A percentile compares a stretch with the other conserved stretches of the same genome.
Conservation (phyloP, 2,888 invertebrate genomes). For the Nomada flava region DNA sequence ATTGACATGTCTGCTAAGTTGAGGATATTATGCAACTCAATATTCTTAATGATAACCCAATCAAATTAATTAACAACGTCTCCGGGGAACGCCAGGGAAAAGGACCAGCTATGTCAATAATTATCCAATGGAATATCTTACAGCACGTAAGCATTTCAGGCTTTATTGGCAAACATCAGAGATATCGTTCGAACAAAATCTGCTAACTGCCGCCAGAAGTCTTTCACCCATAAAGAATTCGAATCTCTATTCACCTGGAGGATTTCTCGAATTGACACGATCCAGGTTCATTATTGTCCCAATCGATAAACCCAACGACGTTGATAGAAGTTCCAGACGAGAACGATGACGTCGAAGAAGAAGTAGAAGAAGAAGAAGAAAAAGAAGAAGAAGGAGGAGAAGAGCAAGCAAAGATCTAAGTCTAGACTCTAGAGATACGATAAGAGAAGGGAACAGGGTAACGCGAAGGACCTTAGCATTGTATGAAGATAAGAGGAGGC, state of each 20-base stretch:
- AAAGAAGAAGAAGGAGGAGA: background rate
- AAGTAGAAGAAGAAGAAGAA: conserved; percentile 7
- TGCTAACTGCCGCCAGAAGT: background rate
- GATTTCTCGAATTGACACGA: conserved; percentile 10
- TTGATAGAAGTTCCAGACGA: conserved; percentile 25
- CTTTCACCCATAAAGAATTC: background rate
- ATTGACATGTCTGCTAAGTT: too few species aligned
- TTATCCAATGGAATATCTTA: background rate
- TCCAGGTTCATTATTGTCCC: conserved; percentile 27
- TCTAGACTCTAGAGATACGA: background rate
- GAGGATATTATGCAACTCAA: too few species aligned
- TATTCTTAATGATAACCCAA: background rate
- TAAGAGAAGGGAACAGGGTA: conserved; percentile 29
- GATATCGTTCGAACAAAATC: background rate
- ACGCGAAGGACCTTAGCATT: conserved; percentile 48
- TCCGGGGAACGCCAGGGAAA: background rate
- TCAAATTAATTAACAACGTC: background rate
- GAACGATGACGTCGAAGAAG: background rate
- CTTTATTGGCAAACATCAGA: too few species aligned
- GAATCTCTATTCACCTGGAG: background rate
- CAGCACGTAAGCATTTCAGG: background rate
- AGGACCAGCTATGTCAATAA: background rate
- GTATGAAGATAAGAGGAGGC: conserved; percentile 51
- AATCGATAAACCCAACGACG: conserved; percentile 17
- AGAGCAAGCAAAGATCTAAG: conserved; percentile 27